Percentiles rank a stretch among this genome's conserved stretches.
Conservation (phyloP, 2,797 vertebrate species). For the Labroides dimidiatus region DNA sequence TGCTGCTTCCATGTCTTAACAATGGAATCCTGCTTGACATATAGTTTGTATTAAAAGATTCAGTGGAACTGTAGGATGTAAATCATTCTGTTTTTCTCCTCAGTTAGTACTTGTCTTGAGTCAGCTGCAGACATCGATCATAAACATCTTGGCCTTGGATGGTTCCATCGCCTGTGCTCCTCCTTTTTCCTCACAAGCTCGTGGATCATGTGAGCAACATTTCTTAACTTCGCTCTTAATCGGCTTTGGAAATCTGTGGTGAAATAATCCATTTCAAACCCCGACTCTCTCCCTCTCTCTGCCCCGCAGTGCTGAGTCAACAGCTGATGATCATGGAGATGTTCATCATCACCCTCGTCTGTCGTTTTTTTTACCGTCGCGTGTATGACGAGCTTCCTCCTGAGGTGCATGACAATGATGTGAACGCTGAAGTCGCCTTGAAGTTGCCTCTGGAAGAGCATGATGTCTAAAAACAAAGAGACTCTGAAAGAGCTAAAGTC, state of each 20-base stretch:
- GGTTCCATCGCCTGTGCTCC: constrained; percentile 87
- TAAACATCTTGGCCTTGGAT: constrained; percentile 86
- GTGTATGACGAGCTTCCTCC: constrained; percentile 75
- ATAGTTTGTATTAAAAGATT: too few species aligned
- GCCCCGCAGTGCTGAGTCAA: constrained; percentile 85
- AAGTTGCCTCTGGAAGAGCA: constrained; percentile 60
- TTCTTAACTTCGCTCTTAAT: not conserved
- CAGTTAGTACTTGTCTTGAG: constrained; percentile 89
- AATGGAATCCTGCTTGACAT: too few species aligned
- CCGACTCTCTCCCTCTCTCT: constrained; percentile 12
- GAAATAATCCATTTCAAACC: constrained; percentile 7
- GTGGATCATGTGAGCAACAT: constrained; percentile 86
- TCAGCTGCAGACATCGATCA: constrained; percentile 89
- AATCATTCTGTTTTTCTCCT: constrained; percentile 28
- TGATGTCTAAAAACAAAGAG: constrained; percentile 54
- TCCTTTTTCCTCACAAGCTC: constrained; percentile 87
- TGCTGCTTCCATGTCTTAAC: too few species aligned
- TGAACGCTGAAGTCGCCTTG: constrained; percentile 42
- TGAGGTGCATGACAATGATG: constrained; percentile 58
- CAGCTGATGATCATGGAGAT: constrained; percentile 91
- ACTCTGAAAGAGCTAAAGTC: not conserved
- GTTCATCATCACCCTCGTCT: constrained; percentile 89
- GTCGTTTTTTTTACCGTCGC: constrained; percentile 83
- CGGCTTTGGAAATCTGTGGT: not conserved
- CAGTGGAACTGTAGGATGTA: too few species aligned